phyloP scores from a whole-genome alignment of 2,888 invertebrate genomes.

The Dilophus febrilis region DNA sequence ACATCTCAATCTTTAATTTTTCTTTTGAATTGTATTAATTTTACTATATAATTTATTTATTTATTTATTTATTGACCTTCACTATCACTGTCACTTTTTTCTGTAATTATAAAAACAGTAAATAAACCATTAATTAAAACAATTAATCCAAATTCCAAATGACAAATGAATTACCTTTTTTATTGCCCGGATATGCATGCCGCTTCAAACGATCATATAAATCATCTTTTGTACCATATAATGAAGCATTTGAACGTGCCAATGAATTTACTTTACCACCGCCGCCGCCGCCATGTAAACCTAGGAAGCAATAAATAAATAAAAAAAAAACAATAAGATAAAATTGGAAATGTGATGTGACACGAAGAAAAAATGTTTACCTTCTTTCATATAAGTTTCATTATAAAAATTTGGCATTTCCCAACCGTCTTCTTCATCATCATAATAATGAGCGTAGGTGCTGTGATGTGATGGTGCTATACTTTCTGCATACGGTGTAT shows the following conservation, averaged over 20 bases:
- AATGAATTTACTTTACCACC: conserved; percentile 83
- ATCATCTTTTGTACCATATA: conserved; percentile 90
- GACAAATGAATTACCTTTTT: conserved; percentile 53
- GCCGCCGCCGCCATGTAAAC: conserved; percentile 76
- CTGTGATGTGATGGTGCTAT: conserved; percentile 91
- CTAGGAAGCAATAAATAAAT: conserved; percentile 15
- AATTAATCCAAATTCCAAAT: neutral
- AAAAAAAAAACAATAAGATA: conserved; percentile 11
- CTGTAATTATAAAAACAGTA: conserved; percentile 36
- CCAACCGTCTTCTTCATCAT: conserved; percentile 93
- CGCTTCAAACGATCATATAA: conserved; percentile 87
- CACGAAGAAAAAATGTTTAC: conserved; percentile 13
- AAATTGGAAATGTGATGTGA: neutral
- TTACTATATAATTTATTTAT: too few species aligned
- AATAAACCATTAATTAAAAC: neutral
- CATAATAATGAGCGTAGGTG: conserved; percentile 89
- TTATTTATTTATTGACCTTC: conserved; percentile 59
- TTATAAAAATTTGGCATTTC: conserved; percentile 96
- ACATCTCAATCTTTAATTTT: too few species aligned
- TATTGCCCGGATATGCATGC: conserved; percentile 85
- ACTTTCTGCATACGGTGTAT: conserved; percentile 86
- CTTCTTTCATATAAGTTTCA: conserved; percentile 90
- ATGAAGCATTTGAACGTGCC: conserved; percentile 81
- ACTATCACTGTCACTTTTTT: conserved; percentile 89
- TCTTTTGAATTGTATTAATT: too few species aligned